phyloP scores from a whole-genome alignment of 2,797 vertebrate genomes.

The Cottoperca gobio region DNA sequence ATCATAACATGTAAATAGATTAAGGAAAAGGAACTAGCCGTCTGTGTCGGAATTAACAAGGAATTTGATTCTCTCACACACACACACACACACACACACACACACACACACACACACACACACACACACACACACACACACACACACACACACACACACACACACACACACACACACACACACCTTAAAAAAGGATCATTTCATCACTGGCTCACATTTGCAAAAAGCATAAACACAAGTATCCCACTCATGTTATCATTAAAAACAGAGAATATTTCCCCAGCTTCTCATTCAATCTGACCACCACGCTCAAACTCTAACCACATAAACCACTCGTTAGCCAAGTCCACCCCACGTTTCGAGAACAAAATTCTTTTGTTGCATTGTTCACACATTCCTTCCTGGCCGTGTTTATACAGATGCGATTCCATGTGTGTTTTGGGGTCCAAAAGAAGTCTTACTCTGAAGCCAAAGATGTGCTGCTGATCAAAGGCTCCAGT shows the following conservation, averaged over 20 bases:
- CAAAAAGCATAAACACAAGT: slow-evolving; percentile 58
- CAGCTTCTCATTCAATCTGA: slow-evolving; percentile 74
- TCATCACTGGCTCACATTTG: slow-evolving; percentile 55
- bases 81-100: too few species aligned
- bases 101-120: too few species aligned
- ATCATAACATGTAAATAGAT: not conserved
- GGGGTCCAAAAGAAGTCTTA: slow-evolving; percentile 79
- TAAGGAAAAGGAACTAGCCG: not conserved
- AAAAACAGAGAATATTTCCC: slow-evolving; percentile 78
- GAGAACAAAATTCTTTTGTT: slow-evolving; percentile 88
- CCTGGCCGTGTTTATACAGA: slow-evolving; percentile 97
- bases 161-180: too few species aligned
- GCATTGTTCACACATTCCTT: slow-evolving; percentile 92
- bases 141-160: too few species aligned
- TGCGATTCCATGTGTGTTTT: slow-evolving; percentile 90
- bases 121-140: too few species aligned
- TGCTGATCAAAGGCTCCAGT: slow-evolving; percentile 95
- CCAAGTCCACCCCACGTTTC: slow-evolving; percentile 71
- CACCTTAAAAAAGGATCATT: slow-evolving; percentile 29
- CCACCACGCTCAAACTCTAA: slow-evolving; percentile 75
- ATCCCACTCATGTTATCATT: slow-evolving; percentile 75
- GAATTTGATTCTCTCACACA: too few species aligned
- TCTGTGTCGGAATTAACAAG: too few species aligned
- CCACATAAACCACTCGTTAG: slow-evolving; percentile 76
- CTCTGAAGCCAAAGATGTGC: slow-evolving; percentile 89